Conservation (phyloP, 2,113 vertebrate genomes). For the Gnathonemus echidnorhynchus region DNA sequence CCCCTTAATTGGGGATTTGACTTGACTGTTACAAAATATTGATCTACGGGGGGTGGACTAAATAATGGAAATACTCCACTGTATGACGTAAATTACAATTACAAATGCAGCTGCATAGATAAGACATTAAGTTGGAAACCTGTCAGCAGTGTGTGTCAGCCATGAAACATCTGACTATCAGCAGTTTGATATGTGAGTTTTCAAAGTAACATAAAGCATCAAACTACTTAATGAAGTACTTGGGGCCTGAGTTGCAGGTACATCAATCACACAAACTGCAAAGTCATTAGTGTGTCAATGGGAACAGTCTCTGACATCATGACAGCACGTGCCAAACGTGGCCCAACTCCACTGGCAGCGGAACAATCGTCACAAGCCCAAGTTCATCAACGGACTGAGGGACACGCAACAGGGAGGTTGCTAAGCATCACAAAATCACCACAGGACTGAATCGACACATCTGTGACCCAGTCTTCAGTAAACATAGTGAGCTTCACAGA, state of each 20-base stretch:
- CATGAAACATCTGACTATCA: background rate
- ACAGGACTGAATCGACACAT: background rate
- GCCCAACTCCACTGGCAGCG: background rate
- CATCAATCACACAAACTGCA: background rate
- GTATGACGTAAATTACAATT: background rate
- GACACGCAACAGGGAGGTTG: background rate
- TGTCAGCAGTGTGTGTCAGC: background rate
- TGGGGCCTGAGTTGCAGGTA: background rate
- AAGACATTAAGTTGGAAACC: background rate
- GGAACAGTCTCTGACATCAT: background rate
- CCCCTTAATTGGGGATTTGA: background rate
- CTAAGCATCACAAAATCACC: background rate
- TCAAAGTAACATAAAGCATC: background rate
- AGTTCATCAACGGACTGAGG: background rate
- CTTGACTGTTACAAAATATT: background rate
- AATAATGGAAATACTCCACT: background rate
- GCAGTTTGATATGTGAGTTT: background rate
- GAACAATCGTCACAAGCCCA: background rate
- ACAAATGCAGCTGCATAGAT: background rate
- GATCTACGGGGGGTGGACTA: background rate
- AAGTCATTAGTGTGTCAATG: background rate
- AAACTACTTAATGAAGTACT: background rate
- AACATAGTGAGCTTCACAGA: background rate
- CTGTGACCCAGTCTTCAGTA: background rate
- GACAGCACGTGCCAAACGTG: background rate